phyloP scores from a whole-genome alignment of 1,140 invertebrate species.

The Bombus sylvicola region DNA sequence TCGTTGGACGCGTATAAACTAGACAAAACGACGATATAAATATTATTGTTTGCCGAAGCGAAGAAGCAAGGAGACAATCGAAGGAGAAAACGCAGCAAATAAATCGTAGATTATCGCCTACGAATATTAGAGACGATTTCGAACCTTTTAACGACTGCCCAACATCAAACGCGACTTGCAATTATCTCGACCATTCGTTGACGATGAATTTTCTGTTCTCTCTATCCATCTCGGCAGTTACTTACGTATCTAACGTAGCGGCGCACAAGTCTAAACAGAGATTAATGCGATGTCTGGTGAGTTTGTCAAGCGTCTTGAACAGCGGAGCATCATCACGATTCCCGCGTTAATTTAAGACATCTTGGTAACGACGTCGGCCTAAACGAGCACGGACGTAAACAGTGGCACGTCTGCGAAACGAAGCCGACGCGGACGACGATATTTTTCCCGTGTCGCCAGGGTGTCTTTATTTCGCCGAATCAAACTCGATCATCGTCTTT shows the following conservation, averaged over 20 bases:
- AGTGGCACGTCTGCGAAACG: not conserved
- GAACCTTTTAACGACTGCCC: not conserved
- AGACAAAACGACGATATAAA: too few relatives aligned
- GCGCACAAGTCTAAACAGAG: not conserved
- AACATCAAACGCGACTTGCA: not conserved
- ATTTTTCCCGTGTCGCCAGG: not conserved
- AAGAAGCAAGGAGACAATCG: too few relatives aligned
- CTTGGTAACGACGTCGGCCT: not conserved
- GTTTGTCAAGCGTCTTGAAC: not conserved
- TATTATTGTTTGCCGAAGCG: too few relatives aligned
- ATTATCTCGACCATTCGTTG: not conserved
- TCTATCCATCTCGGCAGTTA: not conserved
- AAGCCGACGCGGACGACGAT: not conserved
- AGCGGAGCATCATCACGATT: not conserved
- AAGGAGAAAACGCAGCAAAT: too few relatives aligned
- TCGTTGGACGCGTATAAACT: not conserved
- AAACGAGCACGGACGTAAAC: not conserved
- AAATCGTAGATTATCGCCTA: too few relatives aligned
- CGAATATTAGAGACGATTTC: not conserved
- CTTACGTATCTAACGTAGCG: not conserved
- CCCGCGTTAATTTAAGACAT: conserved; percentile 5
- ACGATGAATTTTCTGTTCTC: not conserved
- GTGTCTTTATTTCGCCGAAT: conserved; percentile 25
- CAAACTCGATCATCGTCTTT: conserved; percentile 30
- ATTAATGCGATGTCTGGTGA: not conserved